Evolutionary conservation across 2,888 invertebrate genomes (phyloP).

Genomic region (Drosophila ustulata): DNA sequence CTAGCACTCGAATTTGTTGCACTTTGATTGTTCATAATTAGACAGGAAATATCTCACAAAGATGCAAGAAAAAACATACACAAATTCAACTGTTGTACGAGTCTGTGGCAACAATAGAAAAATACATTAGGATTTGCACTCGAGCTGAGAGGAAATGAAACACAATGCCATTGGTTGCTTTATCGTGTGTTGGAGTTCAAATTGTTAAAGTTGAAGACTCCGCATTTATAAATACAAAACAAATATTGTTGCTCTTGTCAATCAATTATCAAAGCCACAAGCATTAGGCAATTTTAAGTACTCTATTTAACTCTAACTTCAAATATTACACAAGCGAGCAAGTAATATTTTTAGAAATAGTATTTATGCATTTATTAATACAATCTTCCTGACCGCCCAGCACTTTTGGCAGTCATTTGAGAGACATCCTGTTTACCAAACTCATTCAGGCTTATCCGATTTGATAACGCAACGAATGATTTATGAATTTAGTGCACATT

Average conservation of each 20-base stretch:
- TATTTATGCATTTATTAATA: neutral
- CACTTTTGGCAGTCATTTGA: neutral
- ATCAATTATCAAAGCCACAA: too few species aligned
- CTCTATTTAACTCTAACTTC: too few species aligned
- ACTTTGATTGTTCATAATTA: constrained; percentile 69
- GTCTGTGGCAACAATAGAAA: constrained; percentile 19
- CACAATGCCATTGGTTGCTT: constrained; percentile 12
- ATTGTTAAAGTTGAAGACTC: neutral
- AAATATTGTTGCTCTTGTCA: neutral
- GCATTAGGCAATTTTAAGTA: too few species aligned
- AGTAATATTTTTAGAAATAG: too few species aligned
- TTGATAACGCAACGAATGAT: constrained; percentile 35
- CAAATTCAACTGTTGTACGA: constrained; percentile 24
- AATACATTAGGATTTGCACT: constrained; percentile 30
- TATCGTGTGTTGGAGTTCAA: neutral
- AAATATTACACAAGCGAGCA: too few species aligned
- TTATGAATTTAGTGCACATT: constrained; percentile 21
- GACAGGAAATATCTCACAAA: constrained; percentile 56
- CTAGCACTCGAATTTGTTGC: constrained; percentile 42
- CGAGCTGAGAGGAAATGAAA: constrained; percentile 13
- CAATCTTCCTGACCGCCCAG: neutral
- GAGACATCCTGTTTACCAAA: constrained; percentile 22
- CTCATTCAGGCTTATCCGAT: constrained; percentile 26
- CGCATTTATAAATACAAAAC: neutral
- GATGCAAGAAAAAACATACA: constrained; percentile 12